Evolutionary conservation across 2,113 vertebrate species (phyloP).

Genomic region (Myocastor coypus): DNA sequence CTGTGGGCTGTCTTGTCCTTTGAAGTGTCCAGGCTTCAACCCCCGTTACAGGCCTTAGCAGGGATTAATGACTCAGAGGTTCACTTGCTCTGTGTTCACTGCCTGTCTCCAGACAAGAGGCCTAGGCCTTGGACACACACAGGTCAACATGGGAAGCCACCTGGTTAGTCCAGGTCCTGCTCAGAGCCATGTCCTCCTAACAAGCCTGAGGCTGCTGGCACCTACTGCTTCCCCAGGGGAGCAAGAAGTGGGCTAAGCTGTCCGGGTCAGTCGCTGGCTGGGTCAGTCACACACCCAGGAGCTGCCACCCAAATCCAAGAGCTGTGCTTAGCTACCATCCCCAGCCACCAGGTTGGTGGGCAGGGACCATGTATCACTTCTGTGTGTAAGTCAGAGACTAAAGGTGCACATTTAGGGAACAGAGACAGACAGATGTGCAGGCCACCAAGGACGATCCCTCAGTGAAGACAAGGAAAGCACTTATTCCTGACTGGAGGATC

Average conservation of each 20-base stretch:
- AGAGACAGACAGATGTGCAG: neutral
- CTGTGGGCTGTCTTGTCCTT: too few species aligned
- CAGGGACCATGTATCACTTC: neutral
- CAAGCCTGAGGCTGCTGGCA: neutral
- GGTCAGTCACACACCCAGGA: neutral
- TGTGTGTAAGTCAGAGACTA: neutral
- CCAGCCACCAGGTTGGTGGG: fast-evolving
- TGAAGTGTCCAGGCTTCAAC: too few species aligned
- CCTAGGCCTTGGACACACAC: too few species aligned
- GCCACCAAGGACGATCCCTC: neutral
- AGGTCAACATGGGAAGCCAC: too few species aligned
- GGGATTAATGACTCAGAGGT: too few species aligned
- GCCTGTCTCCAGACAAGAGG: too few species aligned
- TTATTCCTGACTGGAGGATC: too few species aligned
- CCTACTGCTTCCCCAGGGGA: neutral
- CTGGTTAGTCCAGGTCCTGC: too few species aligned
- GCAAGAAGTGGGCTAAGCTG: neutral
- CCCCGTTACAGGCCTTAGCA: too few species aligned
- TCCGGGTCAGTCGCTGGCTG: too few species aligned
- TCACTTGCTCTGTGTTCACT: too few species aligned
- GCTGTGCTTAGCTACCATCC: neutral
- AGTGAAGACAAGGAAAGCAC: neutral
- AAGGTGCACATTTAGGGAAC: neutral
- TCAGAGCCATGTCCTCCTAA: neutral
- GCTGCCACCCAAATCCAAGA: neutral